Evolutionary conservation across 1,140 invertebrate species (phyloP), one percentile per base, ranked within the genome.

Genomic region (Pollicipes pollicipes): DNA sequence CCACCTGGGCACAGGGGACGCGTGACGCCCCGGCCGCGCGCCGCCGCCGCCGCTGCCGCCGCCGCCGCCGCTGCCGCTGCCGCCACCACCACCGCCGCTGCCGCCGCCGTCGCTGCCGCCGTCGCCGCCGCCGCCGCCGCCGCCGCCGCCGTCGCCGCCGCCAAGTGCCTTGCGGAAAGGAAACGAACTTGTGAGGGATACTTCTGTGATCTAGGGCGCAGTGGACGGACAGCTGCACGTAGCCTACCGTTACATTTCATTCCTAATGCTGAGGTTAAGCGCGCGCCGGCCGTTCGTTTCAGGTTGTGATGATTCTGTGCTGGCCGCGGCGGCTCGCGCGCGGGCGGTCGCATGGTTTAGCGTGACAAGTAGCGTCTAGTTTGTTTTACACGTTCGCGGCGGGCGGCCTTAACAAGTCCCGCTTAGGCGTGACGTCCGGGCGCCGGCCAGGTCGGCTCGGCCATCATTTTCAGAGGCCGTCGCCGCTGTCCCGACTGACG

Each of bases 301-400:
- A 58, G 45, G 45, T 58, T 58, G 45, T 58, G 45, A 58, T 58
- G 45, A 10, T 10, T 13, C 45, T n/a, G n/a, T n/a, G n/a, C n/a
- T n/a, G n/a, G n/a, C n/a, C n/a, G n/a, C n/a, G n/a, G n/a, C n/a
- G n/a, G n/a, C n/a, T n/a, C n/a, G n/a, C n/a, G n/a, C n/a, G n/a
- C n/a, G n/a, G n/a, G n/a, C n/a, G 45, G 45, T 21, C 45, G 45
- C 45, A 21, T 58, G 10, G 24, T 58, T 58, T 58, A 58, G 45
- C 45, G 45, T 58, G 45, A 58, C 45, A 58, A 58, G 45, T 58
- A 58, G 45, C 45, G 45, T 58, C 45, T 58, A 58, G 45, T 58
- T 58, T 58, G 45, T 58, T 58, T 58, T 58, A 58, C 45, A 58
- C 45, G 13, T 58, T 21, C 21, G 45, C 45, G 45, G 2, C 17